Percentiles rank a stretch among this genome's conserved stretches.
phyloP scores from a whole-genome alignment of 1,140 invertebrate genomes.

The Monochamus saltuarius region DNA sequence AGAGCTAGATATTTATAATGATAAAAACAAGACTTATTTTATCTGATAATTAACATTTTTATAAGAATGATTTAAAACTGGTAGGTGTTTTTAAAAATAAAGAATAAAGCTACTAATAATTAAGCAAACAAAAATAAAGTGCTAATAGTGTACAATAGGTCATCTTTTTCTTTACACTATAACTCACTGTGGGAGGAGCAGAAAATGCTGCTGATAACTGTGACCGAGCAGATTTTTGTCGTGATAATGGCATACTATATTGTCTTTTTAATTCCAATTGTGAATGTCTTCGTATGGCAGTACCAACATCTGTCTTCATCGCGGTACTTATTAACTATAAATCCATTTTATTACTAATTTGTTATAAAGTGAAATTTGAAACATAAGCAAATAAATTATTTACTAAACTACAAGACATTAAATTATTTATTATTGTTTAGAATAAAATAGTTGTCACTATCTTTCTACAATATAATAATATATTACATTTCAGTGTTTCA shows the following conservation, averaged over 20 bases:
- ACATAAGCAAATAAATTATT: too few species aligned
- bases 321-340: constrained; percentile 76
- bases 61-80: not conserved
- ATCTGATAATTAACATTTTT: too few species aligned
- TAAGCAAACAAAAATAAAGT: constrained; percentile 1
- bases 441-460: too few species aligned
- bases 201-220: constrained; percentile 44
- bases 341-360: constrained; percentile 33
- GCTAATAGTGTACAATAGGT: not conserved
- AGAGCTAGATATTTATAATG: too few species aligned
- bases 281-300: constrained; percentile 57
- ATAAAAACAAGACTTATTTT: too few species aligned
- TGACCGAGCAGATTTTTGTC: constrained; percentile 44
- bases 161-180: constrained; percentile 2
- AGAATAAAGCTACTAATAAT: not conserved
- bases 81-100: not conserved
- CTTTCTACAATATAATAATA: too few species aligned
- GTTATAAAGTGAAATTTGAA: not conserved
- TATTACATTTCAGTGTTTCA: too few species aligned
- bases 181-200: constrained; percentile 49
- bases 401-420: too few species aligned
- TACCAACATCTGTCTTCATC: constrained; percentile 77
- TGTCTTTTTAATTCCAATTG: constrained; percentile 45
- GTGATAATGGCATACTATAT: constrained; percentile 40
- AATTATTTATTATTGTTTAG: too few species aligned